Evolutionary conservation across 2,797 vertebrate genomes (phyloP), one percentile per base, ranked within the genome.

Genomic region (Sebastes oblongus): DNA sequence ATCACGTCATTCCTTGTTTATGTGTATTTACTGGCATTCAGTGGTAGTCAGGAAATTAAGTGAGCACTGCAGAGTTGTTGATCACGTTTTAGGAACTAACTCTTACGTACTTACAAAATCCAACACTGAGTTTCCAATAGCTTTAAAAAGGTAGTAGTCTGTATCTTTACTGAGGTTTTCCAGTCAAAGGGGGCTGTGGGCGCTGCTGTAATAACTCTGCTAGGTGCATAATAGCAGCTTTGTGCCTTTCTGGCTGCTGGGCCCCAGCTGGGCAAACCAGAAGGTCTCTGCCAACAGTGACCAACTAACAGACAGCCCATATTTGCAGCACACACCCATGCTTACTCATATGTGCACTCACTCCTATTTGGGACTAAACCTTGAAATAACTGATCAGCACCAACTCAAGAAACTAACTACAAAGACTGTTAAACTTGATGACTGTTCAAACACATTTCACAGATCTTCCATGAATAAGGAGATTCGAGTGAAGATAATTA

Each of bases 141-240:
- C 58, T 75, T 75, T 72, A 29, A 73, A 80, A 80, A 25, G 14
- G 58, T 9, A 29, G 58, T 7, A 16, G 55, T 78, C 56, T 87
- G 79, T 56, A 54, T 83, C 71, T 73, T 42, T 61, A 4, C 75
- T 72, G 66, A 72, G 77, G 73, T 60, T 77, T 39, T 56, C 81
- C 27, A 75, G 82, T 69, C 27, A 55, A 77, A 81, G 60, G 72
- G 74, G 73, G 75, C 64, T 77, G 83, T 60, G 70, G 74, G 75
- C 58, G 16, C 59, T 71, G 83, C 91, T 87, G 88, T 78, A 89
- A 86, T 91, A 88, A 90, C 83, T 88, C 87, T 72, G 64, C 87
- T 75, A 78, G 86, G 75, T 85, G 90, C 86, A 96, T 93, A 96
- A 96, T 93, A 85, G 92, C 71, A 81, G 89, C 95, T 95, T 95